These are phyloP conservation scores for Melinaea menophilus DNA, from an alignment of 2,888 invertebrate genomes.

Conservation along the genomic window DNA sequence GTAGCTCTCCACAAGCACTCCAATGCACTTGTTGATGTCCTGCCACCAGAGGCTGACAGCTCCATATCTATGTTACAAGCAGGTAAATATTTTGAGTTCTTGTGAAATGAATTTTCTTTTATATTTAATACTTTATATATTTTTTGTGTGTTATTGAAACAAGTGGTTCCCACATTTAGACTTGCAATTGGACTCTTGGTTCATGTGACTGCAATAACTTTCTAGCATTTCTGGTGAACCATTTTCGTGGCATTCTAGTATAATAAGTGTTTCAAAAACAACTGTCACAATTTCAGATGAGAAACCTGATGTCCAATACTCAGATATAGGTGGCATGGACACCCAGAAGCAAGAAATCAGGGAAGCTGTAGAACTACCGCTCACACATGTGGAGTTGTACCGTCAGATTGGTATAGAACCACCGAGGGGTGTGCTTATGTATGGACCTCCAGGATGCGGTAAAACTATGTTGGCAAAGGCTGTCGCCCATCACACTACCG, in stretches of 20 bases:
- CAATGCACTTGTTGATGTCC: slow-evolving; percentile 99
- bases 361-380: slow-evolving; percentile 98
- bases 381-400: slow-evolving; percentile 99
- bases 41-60: slow-evolving; percentile 99
- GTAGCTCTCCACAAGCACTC: slow-evolving; percentile 99
- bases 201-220: no score
- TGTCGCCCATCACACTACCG: slow-evolving; percentile 98
- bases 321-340: slow-evolving; percentile 99
- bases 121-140: neutral
- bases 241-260: no score
- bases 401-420: slow-evolving; percentile 99
- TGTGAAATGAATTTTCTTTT: neutral
- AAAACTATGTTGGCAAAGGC: slow-evolving; percentile 99
- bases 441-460: slow-evolving; percentile 99
- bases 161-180: no score
- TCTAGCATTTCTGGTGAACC: no score
- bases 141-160: no score
- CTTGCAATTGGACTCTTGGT: no score
- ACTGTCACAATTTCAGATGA: slow-evolving; percentile 81
- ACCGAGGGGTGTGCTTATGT: slow-evolving; percentile 98
- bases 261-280: neutral
- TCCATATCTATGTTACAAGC: slow-evolving; percentile 99
- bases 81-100: slow-evolving; percentile 66
- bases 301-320: slow-evolving; percentile 97
- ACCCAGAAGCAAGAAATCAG: slow-evolving; percentile 99